Conservation (phyloP, 2,113 vertebrate species). For the Cebus imitator region DNA sequence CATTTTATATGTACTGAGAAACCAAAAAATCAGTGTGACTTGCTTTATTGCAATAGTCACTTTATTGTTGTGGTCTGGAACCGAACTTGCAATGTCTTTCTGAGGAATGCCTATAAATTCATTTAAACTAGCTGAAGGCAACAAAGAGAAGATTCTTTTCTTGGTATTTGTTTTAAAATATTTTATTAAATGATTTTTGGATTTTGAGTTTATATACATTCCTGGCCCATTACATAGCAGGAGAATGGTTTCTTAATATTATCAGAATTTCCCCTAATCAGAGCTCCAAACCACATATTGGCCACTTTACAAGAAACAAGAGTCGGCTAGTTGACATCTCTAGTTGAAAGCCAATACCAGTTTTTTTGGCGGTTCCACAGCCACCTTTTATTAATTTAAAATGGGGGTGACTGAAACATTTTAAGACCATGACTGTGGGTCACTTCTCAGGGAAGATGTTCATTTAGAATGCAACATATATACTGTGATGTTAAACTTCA, state of each 20-base stretch:
- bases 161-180: not conserved
- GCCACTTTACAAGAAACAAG: not conserved
- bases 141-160: not conserved
- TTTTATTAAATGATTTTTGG: not conserved
- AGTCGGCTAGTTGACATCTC: rapidly evolving
- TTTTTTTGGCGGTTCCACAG: not conserved
- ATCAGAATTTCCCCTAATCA: not conserved
- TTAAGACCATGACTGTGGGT: rapidly evolving
- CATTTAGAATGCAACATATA: rapidly evolving
- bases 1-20: not conserved
- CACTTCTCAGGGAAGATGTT: not conserved
- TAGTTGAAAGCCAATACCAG: rapidly evolving
- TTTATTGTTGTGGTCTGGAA: not conserved
- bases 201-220: rapidly evolving
- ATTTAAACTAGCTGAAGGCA: not conserved
- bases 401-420: not conserved
- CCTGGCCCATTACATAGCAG: not conserved
- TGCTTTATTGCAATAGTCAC: not conserved
- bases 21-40: not conserved
- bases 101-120: not conserved
- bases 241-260: not conserved
- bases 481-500: too few species aligned
- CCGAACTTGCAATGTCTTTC: not conserved
- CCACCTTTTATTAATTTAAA: not conserved
- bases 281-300: not conserved